Conservation (phyloP, 2,797 vertebrate genomes). For the Darevskia mixta region DNA sequence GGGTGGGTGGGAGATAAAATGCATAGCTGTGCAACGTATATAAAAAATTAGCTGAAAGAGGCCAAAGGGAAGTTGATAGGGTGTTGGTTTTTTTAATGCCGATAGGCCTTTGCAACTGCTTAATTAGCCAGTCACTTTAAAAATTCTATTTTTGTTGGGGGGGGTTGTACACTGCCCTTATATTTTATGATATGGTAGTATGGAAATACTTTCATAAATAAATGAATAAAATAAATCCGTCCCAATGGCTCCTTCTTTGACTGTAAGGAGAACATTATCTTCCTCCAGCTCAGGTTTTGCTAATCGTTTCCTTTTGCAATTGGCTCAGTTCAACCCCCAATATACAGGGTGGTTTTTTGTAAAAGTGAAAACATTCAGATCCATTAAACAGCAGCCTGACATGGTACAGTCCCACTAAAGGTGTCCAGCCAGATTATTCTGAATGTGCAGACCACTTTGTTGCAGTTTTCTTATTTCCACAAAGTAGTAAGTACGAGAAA, state of each 20-base stretch:
- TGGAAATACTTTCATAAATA: too few relatives aligned
- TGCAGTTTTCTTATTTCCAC: constrained; percentile 50
- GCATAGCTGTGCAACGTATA: background rate
- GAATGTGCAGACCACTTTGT: background rate
- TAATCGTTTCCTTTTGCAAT: background rate
- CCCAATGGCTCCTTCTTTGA: background rate
- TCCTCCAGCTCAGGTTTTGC: background rate
- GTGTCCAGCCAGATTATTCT: background rate
- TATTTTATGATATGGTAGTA: too few relatives aligned
- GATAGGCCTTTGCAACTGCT: too few relatives aligned
- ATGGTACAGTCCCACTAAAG: background rate
- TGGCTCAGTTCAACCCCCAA: background rate
- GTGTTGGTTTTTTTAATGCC: too few relatives aligned
- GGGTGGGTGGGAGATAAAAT: background rate
- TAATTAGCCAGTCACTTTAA: too few relatives aligned
- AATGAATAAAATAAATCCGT: too few relatives aligned
- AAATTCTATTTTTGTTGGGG: too few relatives aligned
- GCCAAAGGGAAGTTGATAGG: background rate
- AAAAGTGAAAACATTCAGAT: background rate
- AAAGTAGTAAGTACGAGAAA: constrained; percentile 57
- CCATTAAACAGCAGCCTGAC: background rate
- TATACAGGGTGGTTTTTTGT: background rate
- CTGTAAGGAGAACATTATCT: background rate
- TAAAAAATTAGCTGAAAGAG: background rate
- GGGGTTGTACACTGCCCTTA: too few relatives aligned